phyloP scores from a whole-genome alignment of 2,888 invertebrate genomes.

The Tenodera sinensis region DNA sequence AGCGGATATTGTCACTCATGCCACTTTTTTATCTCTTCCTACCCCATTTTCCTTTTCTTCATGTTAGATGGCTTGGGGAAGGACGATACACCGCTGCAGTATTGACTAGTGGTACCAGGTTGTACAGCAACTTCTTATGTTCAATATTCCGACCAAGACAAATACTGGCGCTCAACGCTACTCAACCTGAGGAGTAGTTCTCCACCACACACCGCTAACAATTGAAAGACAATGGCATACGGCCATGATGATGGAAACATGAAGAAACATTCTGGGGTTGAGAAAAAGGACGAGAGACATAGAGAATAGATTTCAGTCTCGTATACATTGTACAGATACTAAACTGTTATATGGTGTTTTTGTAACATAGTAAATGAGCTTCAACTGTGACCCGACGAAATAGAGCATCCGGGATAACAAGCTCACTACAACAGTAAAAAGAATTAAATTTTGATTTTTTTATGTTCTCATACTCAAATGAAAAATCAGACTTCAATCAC shows the following conservation, averaged over 20 bases:
- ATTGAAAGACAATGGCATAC: neutral
- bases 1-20: neutral
- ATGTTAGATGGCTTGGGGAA: neutral
- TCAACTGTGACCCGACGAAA: neutral
- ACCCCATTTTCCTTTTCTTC: neutral
- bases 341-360: neutral
- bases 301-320: neutral
- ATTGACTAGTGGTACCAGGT: constrained; percentile 7
- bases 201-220: neutral
- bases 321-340: neutral
- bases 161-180: neutral
- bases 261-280: neutral
- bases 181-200: neutral
- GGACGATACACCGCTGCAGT: neutral
- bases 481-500: neutral
- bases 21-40: neutral
- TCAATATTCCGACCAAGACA: neutral
- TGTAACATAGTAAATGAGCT: neutral
- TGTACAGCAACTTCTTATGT: neutral
- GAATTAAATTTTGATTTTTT: neutral
- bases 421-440: neutral
- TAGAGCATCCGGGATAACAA: neutral
- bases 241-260: neutral
- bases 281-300: neutral
- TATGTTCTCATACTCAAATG: neutral